Conservation (phyloP, 2,113 vertebrate genomes). For the Chloropsis cyanopogon region DNA sequence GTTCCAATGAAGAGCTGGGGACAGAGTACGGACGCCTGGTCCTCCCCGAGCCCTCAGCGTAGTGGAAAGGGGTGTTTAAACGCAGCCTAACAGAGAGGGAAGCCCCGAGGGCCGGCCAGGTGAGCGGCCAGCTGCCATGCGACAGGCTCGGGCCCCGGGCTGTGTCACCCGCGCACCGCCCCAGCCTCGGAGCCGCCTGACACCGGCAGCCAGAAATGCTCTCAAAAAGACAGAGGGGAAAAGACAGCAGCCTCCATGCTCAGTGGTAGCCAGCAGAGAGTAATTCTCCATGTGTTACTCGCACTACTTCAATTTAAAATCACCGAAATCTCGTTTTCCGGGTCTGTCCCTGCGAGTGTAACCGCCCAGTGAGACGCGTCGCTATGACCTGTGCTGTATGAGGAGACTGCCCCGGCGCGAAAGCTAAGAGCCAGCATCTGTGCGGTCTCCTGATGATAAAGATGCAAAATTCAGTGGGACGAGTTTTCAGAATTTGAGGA, state of each 20-base stretch:
- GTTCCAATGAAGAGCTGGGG: accelerated
- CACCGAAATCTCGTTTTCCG: accelerated
- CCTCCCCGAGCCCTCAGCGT: neutral
- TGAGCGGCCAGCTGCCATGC: neutral
- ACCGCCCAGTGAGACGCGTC: neutral
- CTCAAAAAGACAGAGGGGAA: neutral
- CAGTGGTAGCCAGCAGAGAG: too few relatives aligned
- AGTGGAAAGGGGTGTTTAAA: neutral
- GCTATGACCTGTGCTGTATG: accelerated
- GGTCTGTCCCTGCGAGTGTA: neutral
- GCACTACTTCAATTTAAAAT: neutral
- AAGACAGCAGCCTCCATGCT: accelerated
- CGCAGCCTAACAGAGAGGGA: too few relatives aligned
- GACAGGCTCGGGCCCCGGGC: accelerated
- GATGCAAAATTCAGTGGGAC: neutral
- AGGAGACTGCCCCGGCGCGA: neutral
- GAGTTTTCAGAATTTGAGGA: neutral
- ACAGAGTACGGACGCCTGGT: accelerated
- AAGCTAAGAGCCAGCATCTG: neutral
- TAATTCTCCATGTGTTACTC: neutral
- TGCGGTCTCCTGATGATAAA: neutral
- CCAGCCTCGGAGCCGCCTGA: neutral
- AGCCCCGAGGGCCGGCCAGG: accelerated
- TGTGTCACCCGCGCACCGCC: neutral
- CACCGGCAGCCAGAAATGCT: neutral